phyloP scores from a whole-genome alignment of 1,140 invertebrate species.

The Drosophila arawakana region DNA sequence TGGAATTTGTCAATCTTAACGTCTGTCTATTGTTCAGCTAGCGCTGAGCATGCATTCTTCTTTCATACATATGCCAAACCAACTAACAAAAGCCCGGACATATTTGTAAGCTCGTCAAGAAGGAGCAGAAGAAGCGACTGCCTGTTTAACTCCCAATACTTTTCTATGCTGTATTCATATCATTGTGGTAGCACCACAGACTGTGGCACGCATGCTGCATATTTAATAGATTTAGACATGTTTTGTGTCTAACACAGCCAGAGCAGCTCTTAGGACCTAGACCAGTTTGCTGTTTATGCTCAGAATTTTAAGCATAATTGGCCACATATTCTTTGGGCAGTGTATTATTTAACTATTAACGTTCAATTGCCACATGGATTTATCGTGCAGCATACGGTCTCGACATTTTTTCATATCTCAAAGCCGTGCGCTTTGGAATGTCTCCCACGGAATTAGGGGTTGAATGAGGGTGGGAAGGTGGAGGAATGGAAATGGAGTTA shows the following conservation, averaged over 20 bases:
- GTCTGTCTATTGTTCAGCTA: background rate
- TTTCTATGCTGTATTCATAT: slow-evolving; percentile 2
- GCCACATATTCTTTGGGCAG: slow-evolving; percentile 67
- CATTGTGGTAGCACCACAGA: slow-evolving; percentile 29
- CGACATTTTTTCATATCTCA: slow-evolving; percentile 62
- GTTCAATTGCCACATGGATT: slow-evolving; percentile 78
- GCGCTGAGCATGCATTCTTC: slow-evolving; percentile 1
- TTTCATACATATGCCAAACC: background rate
- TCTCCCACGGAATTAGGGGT: background rate
- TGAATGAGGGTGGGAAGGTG: background rate
- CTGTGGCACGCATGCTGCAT: slow-evolving; percentile 70
- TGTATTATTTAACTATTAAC: slow-evolving; percentile 83
- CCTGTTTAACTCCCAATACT: background rate
- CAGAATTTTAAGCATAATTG: slow-evolving; percentile 81
- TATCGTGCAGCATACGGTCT: slow-evolving; percentile 52
- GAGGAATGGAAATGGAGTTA: slow-evolving; percentile 21
- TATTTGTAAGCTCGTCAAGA: slow-evolving; percentile 32
- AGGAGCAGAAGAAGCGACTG: background rate
- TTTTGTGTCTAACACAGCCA: slow-evolving; percentile 24
- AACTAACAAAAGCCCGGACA: slow-evolving; percentile 9
- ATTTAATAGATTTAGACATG: slow-evolving; percentile 70
- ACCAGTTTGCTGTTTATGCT: slow-evolving; percentile 56
- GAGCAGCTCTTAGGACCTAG: slow-evolving; percentile 28
- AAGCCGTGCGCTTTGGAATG: slow-evolving; percentile 44
- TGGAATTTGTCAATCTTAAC: slow-evolving; percentile 19